These are phyloP conservation scores for Anas platyrhynchos DNA, from an alignment of 2,113 vertebrate genomes.

Conservation along the genomic window DNA sequence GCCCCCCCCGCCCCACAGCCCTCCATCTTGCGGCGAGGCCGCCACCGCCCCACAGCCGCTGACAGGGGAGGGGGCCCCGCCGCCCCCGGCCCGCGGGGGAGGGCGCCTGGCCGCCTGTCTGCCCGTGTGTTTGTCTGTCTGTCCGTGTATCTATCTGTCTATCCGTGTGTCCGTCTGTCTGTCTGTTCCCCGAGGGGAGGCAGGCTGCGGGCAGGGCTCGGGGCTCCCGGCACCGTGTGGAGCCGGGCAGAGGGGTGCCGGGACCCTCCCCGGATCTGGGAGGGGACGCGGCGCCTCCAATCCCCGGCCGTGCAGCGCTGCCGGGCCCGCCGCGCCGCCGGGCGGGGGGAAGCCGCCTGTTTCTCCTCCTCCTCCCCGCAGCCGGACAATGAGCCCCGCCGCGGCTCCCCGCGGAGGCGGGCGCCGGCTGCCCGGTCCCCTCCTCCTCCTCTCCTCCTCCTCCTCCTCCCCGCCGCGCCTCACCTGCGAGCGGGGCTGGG, in stretches of 20 bases:
- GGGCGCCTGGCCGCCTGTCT: neutral
- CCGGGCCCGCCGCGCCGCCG: neutral
- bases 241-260: neutral
- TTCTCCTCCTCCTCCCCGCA: neutral
- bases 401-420: no score
- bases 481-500: neutral
- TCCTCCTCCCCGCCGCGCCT: neutral
- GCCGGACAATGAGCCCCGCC: neutral
- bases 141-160: no score
- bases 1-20: neutral
- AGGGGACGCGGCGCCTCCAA: constrained; percentile 40
- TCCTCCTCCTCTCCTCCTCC: no score
- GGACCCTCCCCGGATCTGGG: constrained; percentile 58
- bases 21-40: neutral
- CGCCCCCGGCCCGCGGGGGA: neutral
- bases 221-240: neutral
- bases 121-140: no score
- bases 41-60: neutral
- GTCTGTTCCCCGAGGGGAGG: neutral
- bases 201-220: neutral
- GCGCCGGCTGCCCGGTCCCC: no score
- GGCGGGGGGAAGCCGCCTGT: neutral
- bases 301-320: neutral
- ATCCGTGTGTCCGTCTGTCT: no score
- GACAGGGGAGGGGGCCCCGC: neutral